Conservation (phyloP, 2,113 vertebrate species). For the human (Homo sapiens) region GRCh38 chr11:96437501-96438000, state of each 20-base stretch:
- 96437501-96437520: neutral
- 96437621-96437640: accelerated
- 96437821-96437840: neutral
- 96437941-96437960: neutral
- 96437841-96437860: neutral
- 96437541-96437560: neutral
- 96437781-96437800: neutral
- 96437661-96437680: neutral
- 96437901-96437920: neutral
- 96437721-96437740: neutral
- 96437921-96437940: neutral
- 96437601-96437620: neutral
- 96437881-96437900: neutral
- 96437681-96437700: neutral
- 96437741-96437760: neutral
- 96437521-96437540: neutral
- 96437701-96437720: neutral
- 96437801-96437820: neutral
- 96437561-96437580: neutral
- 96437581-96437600: neutral
- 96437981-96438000: neutral
- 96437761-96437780: neutral
- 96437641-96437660: neutral
- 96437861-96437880: neutral
- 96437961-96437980: neutral